Evolutionary conservation across 2,797 vertebrate genomes (phyloP), one percentile per base, ranked within the genome.

Genomic region (Sebastes minor): DNA sequence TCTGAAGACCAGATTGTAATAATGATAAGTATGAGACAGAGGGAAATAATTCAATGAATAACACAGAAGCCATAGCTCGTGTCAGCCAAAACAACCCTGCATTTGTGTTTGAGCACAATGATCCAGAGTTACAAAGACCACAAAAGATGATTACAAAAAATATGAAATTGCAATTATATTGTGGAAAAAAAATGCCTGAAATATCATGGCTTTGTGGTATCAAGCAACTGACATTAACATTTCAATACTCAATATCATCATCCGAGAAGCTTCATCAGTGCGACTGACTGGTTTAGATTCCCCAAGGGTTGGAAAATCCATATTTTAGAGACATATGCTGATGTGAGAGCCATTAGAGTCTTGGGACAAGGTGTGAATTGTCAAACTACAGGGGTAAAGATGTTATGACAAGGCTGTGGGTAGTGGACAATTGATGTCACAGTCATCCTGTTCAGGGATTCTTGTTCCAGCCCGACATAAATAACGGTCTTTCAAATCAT

Each of bases 291-390:
- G 27, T 81, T 71, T 28, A 12, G 3, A 78, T 55, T 76, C 65
- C 68, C 75, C 8, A 6, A 60, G 23, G 71, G 63, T 69, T 72
- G 23, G 2, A 64, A 76, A 79, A 83, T 69, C 61, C 46, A 71
- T 74, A 65, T 76, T 65, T 70, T 71, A 71, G 60, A 76, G 59
- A 61, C 64, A 67, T 75, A 72, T 88, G 78, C 52, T 76, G 52
- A 80, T 68, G 66, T 35, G 20, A 42, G 55, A 73, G 71, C 81
- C 75, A 64, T 85, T 59, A 71, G 32, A 71, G 60, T 73, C 74
- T 28, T 27, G 76, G 57, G 52, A 67, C 27, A 25, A 16, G 53
- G 66, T 80, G 76, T 69, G 59, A 80, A 80, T 65, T 72, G 66
- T 78, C 62, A 78, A 57, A 74, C 63, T 66, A 16, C 42, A 78